Base-by-base conservation (phyloP, 1,140 invertebrate genomes). In the Penaeus japonicus region DNA sequence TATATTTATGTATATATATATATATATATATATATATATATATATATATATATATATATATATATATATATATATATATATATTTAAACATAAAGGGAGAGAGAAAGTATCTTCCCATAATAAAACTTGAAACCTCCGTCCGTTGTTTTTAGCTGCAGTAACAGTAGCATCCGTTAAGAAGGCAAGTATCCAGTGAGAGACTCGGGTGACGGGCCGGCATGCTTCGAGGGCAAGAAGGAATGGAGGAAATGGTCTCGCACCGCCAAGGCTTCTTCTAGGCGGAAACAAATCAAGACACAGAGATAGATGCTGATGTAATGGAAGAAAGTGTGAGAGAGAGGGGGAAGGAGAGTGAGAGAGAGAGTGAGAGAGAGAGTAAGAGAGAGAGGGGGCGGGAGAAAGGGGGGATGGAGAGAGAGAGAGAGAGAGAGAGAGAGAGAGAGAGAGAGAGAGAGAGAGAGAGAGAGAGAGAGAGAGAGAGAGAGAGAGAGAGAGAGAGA, bases 21-120 rank as follows among this genome's bases (percentile, higher is more conserved):
- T 78, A 75, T 85, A 85, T 85, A 78, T 85, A 78, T 75, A 85
- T 85, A 78, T 85, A 85, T 85, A 78, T 85, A 77, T 85, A 59
- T 78, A 78, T 85, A 85, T 85, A 78, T 85, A 85, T 85, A 85
- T 85, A 75, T 85, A 78, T 85, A 62, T 62, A 59, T 84, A 39
- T 81, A 78, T 85, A 80, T 85, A 81, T 78, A 78, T 81, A 53
- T 85, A 55, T 57, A 77, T 53, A 81, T 78, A 80, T 86, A 73
- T 78, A 85, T 78, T 47, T 78, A 70, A 12, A 4, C 0, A 35
- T 5, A 30, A 7, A 20, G 22, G 18, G 39, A 47, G 39, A 47
- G 39, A 47, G 39, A 47, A 12, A 47, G n/a, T n/a, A n/a, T 24
- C n/a, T 73, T 73, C n/a, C 70, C 2, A 24, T 39, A 1, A 39